A percentile compares a stretch with the other conserved stretches of the same genome.
Evolutionary conservation across 2,888 invertebrate species (phyloP).

Genomic region (Hirtodrosophila duncani): DNA sequence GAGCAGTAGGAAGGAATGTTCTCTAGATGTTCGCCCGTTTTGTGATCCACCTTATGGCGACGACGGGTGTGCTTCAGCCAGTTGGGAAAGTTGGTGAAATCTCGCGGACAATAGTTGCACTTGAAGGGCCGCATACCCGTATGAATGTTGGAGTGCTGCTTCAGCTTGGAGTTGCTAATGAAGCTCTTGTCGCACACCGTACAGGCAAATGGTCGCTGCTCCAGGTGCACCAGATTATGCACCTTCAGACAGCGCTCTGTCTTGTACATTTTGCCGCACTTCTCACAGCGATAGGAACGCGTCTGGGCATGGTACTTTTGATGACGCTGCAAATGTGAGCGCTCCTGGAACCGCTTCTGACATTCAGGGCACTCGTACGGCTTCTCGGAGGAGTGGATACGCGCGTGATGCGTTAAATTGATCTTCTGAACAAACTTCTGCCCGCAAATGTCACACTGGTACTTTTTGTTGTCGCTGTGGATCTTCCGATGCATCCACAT

Average conservation of each 20-base stretch:
- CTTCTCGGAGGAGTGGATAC: constrained; percentile 77
- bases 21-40: constrained; percentile 77
- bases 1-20: constrained; percentile 77
- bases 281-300: constrained; percentile 77
- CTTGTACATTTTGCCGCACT: constrained; percentile 79
- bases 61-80: constrained; percentile 81
- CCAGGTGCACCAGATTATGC: constrained; percentile 80
- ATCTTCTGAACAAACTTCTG: constrained; percentile 79
- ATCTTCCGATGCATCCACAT: constrained; percentile 79
- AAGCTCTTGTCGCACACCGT: constrained; percentile 81
- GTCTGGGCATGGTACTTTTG: constrained; percentile 78
- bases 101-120: constrained; percentile 81
- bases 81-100: constrained; percentile 82
- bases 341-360: constrained; percentile 78
- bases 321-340: constrained; percentile 77
- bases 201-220: constrained; percentile 80
- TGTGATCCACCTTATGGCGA: constrained; percentile 80
- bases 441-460: constrained; percentile 78
- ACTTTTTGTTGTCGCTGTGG: constrained; percentile 78
- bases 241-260: constrained; percentile 81
- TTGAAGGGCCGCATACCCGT: constrained; percentile 81
- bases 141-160: constrained; percentile 82
- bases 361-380: constrained; percentile 77
- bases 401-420: constrained; percentile 77
- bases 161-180: constrained; percentile 81